A percentile compares a stretch with the other conserved stretches of the same genome.
These are phyloP conservation scores for Neosilurus mollespiculum DNA, from an alignment of 2,797 vertebrate genomes.

Conservation along the genomic window DNA sequence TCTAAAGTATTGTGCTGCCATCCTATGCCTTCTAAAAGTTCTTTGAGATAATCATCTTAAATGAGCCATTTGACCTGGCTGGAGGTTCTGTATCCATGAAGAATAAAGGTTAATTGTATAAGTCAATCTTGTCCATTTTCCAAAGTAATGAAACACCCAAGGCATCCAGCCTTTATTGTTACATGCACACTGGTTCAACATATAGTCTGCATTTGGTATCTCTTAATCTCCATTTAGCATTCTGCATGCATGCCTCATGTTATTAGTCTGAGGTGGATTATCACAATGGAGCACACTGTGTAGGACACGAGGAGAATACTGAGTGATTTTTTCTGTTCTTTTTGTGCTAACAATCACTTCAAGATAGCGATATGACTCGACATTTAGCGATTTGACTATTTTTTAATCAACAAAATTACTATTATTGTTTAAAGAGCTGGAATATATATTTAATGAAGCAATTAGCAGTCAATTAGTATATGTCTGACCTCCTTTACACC, in stretches of 20 bases:
- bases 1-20: conserved; percentile 10
- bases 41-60: conserved; percentile 66
- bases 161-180: conserved; percentile 61
- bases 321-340: conserved; percentile 34
- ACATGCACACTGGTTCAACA: conserved; percentile 39
- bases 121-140: conserved; percentile 70
- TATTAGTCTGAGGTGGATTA: conserved; percentile 55
- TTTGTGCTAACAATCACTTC: conserved; percentile 25
- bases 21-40: conserved; percentile 38
- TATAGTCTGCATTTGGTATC: conserved; percentile 52
- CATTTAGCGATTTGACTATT: background rate
- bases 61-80: conserved; percentile 68
- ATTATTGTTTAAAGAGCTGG: conserved; percentile 5
- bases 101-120: conserved; percentile 75
- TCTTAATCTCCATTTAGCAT: conserved; percentile 48
- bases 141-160: conserved; percentile 64
- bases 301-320: conserved; percentile 42
- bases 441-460: conserved; percentile 2
- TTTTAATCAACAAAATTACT: background rate
- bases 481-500: background rate
- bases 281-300: conserved; percentile 41
- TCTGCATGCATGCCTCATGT: conserved; percentile 53
- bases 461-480: background rate
- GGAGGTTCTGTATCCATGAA: conserved; percentile 66
- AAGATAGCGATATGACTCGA: background rate